Base-by-base conservation (phyloP, 2,888 invertebrate genomes). In the Bursaphelenchus okinawaensis region DNA sequence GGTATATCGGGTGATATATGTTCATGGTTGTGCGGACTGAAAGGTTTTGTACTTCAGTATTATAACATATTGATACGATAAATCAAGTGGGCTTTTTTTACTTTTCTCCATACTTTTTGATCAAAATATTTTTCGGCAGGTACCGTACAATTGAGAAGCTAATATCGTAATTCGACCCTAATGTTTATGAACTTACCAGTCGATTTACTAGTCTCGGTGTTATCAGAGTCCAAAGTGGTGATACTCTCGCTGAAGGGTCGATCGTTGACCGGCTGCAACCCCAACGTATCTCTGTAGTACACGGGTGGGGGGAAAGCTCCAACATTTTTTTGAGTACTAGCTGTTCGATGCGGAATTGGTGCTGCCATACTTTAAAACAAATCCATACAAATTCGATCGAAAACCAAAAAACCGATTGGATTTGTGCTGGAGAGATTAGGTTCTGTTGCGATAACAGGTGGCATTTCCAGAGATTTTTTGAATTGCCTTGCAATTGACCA, bases 221-320 rank as follows among this genome's bases (percentile, higher is more conserved):
- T 66, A 57, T 70, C 70, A 6, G 71, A 71, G 31, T 64, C 66
- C 19, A 65, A 61, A 7, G 70, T 70, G 20, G 67, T 71, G 24
- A 68, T 59, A 22, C 63, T 71, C n/a, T 71, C 63, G 58, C 62
- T 67, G 57, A 67, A 51, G 27, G 54, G 63, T 19, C 60, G 58
- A 23, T 69, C 66, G 31, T 71, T 68, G 19, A 65, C 55, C 9
- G 63, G 55, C 52, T 68, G 63, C 22, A 72, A 62, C 24, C 73
- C 73, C 50, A 73, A 74, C 7, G 80, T 80, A 55, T 80, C 80
- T 6, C 80, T 73, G 62, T 80, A 80, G 70, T 80, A 80, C 40
- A 80, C 73, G 52, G 73, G 72, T 9, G 80, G 77, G 27, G 80
- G 80, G 65, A 79, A 80, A 16, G 79, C 77, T 9, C 78, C 77